Conservation (phyloP, 1,140 invertebrate genomes). For the Mactra quadrangularis region DNA sequence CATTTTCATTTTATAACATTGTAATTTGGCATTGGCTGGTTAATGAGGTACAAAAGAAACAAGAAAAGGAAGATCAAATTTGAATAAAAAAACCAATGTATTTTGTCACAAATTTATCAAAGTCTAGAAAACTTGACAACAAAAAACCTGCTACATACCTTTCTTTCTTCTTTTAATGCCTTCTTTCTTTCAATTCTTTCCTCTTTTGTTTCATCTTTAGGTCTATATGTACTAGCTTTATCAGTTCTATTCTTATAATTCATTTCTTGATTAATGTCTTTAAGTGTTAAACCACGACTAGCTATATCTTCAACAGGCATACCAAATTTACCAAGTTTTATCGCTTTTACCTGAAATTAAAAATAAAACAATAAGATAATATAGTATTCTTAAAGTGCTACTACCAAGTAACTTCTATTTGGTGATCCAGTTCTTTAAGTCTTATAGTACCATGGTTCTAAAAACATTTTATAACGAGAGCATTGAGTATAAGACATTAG, state of each 20-base stretch:
- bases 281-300: slow-evolving; percentile 65
- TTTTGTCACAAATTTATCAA: no score
- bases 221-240: slow-evolving; percentile 83
- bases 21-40: no score
- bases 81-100: no score
- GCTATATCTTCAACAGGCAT: slow-evolving; percentile 66
- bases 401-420: not conserved
- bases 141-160: slow-evolving; percentile 82
- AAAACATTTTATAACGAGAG: no score
- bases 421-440: no score
- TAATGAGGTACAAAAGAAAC: no score
- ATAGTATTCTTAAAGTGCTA: no score
- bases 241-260: slow-evolving; percentile 57
- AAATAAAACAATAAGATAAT: not conserved
- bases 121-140: no score
- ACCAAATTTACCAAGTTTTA: slow-evolving; percentile 65
- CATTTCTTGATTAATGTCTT: slow-evolving; percentile 66
- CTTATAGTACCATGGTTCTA: no score
- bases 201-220: slow-evolving; percentile 91
- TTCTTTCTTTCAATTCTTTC: slow-evolving; percentile 92
- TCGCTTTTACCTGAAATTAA: slow-evolving; percentile 28
- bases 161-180: slow-evolving; percentile 92
- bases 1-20: no score
- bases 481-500: no score
- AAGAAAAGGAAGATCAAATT: no score